Conservation (phyloP, 2,888 invertebrate species). For the Ptilodon capucinus region DNA sequence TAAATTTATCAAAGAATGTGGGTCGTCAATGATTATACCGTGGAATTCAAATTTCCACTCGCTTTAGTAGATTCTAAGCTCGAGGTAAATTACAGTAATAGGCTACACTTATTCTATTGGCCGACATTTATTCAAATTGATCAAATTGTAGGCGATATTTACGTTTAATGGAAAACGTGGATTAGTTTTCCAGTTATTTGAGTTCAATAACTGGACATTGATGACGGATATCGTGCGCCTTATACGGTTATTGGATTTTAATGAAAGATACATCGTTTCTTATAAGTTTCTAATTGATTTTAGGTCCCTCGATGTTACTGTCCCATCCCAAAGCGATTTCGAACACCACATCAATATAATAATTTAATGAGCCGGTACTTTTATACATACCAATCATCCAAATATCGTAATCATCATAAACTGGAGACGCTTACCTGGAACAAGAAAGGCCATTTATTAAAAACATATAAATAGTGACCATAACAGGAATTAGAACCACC, state of each 20-base stretch:
- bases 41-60: constrained; percentile 11
- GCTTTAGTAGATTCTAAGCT: constrained; percentile 34
- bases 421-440: constrained; percentile 52
- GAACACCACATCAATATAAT: constrained; percentile 13
- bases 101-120: constrained; percentile 44
- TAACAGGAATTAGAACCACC: constrained; percentile 26
- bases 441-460: constrained; percentile 32
- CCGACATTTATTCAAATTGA: constrained; percentile 59
- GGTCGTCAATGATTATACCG: background rate
- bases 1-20: background rate
- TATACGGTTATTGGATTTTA: too few species aligned
- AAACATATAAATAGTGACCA: constrained; percentile 23
- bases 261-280: too few species aligned
- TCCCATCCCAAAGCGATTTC: constrained; percentile 12
- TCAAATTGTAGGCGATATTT: constrained; percentile 52
- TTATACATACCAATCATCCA: constrained; percentile 34
- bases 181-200: constrained; percentile 22
- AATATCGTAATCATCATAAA: constrained; percentile 28
- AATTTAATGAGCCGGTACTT: constrained; percentile 9
- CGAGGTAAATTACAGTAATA: constrained; percentile 47
- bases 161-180: constrained; percentile 29
- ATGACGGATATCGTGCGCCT: background rate
- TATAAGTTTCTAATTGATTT: too few species aligned
- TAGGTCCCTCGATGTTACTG: background rate
- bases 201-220: constrained; percentile 25